These are phyloP conservation scores for Cephalotes varians DNA, from an alignment of 2,888 invertebrate genomes.

Conservation along the genomic window DNA sequence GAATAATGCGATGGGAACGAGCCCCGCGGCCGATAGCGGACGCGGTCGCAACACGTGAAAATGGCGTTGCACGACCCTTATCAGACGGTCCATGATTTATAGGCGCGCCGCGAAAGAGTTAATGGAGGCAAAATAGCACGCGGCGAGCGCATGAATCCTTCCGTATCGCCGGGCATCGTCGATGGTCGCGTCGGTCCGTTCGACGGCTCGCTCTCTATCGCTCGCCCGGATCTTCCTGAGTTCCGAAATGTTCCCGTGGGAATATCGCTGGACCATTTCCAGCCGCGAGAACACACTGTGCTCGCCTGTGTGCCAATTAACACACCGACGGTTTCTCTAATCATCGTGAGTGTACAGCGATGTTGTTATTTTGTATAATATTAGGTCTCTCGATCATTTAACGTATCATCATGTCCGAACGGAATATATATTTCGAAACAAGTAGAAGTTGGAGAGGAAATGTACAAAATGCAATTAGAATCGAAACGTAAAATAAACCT, in stretches of 20 bases:
- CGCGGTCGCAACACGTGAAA: constrained; percentile 73
- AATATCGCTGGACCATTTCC: constrained; percentile 32
- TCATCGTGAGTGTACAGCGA: neutral
- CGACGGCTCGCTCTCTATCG: constrained; percentile 56
- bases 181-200: constrained; percentile 73
- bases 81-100: constrained; percentile 77
- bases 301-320: constrained; percentile 25
- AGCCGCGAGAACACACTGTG: constrained; percentile 21
- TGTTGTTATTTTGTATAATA: neutral
- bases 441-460: neutral
- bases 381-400: neutral
- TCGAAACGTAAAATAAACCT: neutral
- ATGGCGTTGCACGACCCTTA: constrained; percentile 75
- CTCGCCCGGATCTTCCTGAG: constrained; percentile 12
- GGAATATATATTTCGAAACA: neutral
- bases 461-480: neutral
- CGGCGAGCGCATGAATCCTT: constrained; percentile 78
- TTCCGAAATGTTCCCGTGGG: constrained; percentile 37
- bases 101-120: constrained; percentile 79
- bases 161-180: constrained; percentile 78
- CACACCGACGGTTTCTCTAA: neutral
- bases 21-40: constrained; percentile 62
- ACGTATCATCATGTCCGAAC: neutral
- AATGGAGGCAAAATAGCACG: constrained; percentile 82
- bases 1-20: constrained; percentile 61